A percentile compares a stretch with the other conserved stretches of the same genome.
Evolutionary conservation across 1,140 invertebrate species (phyloP).

Genomic region (Ips typographus): DNA sequence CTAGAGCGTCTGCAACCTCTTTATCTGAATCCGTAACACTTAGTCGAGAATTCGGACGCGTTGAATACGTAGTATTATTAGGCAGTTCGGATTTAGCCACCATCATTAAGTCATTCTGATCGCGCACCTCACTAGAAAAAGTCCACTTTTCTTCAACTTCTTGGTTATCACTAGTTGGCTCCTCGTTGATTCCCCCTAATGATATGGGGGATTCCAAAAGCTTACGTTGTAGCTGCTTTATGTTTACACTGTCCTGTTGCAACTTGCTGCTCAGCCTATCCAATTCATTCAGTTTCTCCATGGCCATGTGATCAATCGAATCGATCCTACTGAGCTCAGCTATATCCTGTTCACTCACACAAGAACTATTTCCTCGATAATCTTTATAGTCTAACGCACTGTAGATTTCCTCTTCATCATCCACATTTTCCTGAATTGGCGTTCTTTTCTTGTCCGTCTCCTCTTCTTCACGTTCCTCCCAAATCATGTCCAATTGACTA

Average conservation of each 20-base stretch:
- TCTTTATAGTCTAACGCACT: slow-evolving; percentile 78
- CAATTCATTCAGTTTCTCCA: slow-evolving; percentile 76
- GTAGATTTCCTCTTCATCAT: slow-evolving; percentile 67
- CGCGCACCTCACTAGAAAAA: slow-evolving; percentile 64
- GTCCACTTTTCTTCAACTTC: slow-evolving; percentile 73
- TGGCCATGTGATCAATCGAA: slow-evolving; percentile 72
- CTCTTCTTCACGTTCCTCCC: slow-evolving; percentile 67
- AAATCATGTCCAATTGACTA: slow-evolving; percentile 78
- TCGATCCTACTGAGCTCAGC: slow-evolving; percentile 72
- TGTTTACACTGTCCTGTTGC: slow-evolving; percentile 75
- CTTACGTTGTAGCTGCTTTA: slow-evolving; percentile 72
- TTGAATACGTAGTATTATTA: slow-evolving; percentile 48
- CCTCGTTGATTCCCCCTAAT: slow-evolving; percentile 54
- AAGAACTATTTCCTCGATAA: slow-evolving; percentile 72
- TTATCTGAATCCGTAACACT: slow-evolving; percentile 58
- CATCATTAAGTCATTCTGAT: slow-evolving; percentile 59
- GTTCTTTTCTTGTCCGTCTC: slow-evolving; percentile 48
- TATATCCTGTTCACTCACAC: slow-evolving; percentile 75
- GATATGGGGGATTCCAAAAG: slow-evolving; percentile 61
- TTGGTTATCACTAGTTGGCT: slow-evolving; percentile 67
- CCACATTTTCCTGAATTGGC: slow-evolving; percentile 56
- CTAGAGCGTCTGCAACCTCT: slow-evolving; percentile 57
- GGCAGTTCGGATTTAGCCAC: slow-evolving; percentile 49
- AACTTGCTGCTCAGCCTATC: slow-evolving; percentile 73
- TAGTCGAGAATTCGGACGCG: slow-evolving; percentile 61